Conservation (phyloP, 2,797 vertebrate genomes). For the Sylvilagus floridanus region DNA sequence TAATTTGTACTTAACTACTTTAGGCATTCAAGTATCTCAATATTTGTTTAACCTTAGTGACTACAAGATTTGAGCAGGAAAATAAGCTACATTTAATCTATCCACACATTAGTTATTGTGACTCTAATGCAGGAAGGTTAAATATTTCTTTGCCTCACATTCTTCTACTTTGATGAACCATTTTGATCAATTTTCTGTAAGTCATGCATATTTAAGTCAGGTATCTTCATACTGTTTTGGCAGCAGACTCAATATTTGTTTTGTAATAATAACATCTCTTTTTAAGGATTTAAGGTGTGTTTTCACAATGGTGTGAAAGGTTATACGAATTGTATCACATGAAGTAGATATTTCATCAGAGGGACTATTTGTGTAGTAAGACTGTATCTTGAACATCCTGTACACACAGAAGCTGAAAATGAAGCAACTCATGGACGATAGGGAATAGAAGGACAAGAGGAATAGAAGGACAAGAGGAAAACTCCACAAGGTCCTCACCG, state of each 20-base stretch:
- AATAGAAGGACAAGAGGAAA: background rate
- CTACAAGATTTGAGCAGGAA: background rate
- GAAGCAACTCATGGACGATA: background rate
- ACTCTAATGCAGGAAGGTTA: constrained; percentile 11
- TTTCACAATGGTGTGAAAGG: constrained; percentile 19
- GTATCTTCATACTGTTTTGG: background rate
- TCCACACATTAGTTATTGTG: constrained; percentile 10
- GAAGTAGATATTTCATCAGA: background rate
- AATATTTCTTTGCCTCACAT: constrained; percentile 16
- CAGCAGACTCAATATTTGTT: constrained; percentile 23
- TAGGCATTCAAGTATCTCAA: background rate
- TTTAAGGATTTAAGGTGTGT: background rate
- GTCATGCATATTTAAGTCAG: constrained; percentile 29
- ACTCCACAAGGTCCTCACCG: background rate
- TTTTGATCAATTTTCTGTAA: constrained; percentile 47
- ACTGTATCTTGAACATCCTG: background rate
- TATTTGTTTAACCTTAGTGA: constrained; percentile 23
- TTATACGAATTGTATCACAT: background rate
- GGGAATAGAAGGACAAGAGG: background rate
- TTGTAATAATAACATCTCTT: constrained; percentile 50
- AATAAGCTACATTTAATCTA: background rate
- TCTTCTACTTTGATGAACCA: constrained; percentile 46
- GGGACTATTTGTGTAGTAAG: background rate
- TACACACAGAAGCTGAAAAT: background rate
- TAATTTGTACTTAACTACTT: constrained; percentile 34